Evolutionary conservation across 2,888 invertebrate species (phyloP).

Genomic region (Spatulosminthurus flaviceps): DNA sequence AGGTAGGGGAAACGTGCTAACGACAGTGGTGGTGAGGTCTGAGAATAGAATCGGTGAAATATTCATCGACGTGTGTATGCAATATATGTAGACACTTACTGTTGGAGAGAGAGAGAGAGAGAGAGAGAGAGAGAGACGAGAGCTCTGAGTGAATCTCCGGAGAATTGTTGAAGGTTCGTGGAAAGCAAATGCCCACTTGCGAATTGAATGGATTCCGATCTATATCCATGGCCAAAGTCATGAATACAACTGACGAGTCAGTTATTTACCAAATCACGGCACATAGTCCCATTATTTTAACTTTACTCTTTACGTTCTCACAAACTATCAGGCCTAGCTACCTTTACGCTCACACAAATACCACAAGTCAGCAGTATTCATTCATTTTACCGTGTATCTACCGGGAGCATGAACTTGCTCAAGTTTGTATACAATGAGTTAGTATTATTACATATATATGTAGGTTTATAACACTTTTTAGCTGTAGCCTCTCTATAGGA

Average conservation of each 20-base stretch:
- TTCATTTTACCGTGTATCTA: neutral
- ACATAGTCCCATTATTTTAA: conserved; percentile 44
- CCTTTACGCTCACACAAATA: no score
- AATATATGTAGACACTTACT: neutral
- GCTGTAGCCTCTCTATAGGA: no score
- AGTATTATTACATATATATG: neutral
- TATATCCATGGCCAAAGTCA: conserved; percentile 28
- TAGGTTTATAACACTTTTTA: no score
- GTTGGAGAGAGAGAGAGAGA: neutral
- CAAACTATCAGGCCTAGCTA: neutral
- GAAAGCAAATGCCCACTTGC: conserved; percentile 54
- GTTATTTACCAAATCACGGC: conserved; percentile 42
- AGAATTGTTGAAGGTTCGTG: conserved; percentile 51
- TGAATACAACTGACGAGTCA: conserved; percentile 21
- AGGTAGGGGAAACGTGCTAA: conserved; percentile 57
- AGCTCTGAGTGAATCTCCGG: conserved; percentile 49
- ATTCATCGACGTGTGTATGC: conserved; percentile 45
- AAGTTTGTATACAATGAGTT: neutral
- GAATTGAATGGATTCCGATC: conserved; percentile 41
- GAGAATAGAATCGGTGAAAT: conserved; percentile 49
- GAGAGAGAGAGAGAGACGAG: conserved; percentile 27
- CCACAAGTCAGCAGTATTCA: no score
- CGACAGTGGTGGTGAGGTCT: conserved; percentile 45
- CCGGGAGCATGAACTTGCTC: neutral
- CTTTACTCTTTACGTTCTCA: conserved; percentile 29